Conservation (phyloP, 1,140 invertebrate species). For the Calephelis virginiensis region DNA sequence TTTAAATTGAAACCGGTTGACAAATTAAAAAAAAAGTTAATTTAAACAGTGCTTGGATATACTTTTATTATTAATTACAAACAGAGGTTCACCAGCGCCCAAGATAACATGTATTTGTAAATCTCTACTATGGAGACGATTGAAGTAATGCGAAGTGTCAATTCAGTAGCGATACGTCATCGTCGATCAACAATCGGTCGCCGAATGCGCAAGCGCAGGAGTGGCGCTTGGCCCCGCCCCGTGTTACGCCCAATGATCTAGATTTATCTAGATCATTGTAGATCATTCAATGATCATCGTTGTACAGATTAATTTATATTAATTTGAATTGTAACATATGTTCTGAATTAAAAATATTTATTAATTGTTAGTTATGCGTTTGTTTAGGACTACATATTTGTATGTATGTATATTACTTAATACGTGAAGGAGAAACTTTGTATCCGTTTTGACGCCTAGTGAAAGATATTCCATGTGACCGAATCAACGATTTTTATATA, state of each 20-base stretch:
- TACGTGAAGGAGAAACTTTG: no score
- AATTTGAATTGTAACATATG: slow-evolving; percentile 3
- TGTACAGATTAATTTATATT: slow-evolving; percentile 13
- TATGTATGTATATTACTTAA: background rate
- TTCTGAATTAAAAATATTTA: background rate
- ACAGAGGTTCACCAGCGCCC: no score
- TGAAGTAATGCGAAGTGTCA: background rate
- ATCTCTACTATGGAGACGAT: background rate
- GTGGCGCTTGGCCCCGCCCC: slow-evolving; percentile 55
- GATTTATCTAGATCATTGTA: slow-evolving; percentile 53
- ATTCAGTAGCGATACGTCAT: slow-evolving; percentile 13
- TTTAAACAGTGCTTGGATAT: no score
- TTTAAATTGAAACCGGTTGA: no score
- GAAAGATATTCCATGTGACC: no score
- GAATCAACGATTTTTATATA: no score
- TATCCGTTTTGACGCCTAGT: no score
- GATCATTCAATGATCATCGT: slow-evolving; percentile 20
- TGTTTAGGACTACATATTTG: background rate
- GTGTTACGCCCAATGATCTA: slow-evolving; percentile 58
- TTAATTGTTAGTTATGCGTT: background rate
- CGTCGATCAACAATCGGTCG: slow-evolving; percentile 26
- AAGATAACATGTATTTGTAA: no score
- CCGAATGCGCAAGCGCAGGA: slow-evolving; percentile 52
- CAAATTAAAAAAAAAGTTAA: no score
- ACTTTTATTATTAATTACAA: no score